Evolutionary conservation across 1,140 invertebrate genomes (phyloP).

Genomic region (Colletes gigas): DNA sequence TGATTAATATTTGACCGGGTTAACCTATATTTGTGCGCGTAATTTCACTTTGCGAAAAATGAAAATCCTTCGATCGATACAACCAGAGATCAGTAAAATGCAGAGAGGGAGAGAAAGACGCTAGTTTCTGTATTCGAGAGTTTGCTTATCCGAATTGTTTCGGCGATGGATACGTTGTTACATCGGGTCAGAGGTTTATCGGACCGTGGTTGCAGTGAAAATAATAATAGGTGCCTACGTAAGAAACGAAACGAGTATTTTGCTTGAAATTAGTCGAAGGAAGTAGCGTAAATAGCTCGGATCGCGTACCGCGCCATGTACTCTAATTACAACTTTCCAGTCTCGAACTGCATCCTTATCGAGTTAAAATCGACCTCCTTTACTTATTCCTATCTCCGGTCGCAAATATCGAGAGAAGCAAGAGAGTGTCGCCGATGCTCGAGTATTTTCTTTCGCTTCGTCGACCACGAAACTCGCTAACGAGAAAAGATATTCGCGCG

Average conservation of each 20-base stretch:
- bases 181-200: too few relatives aligned
- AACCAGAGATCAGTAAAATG: too few relatives aligned
- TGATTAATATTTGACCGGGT: too few relatives aligned
- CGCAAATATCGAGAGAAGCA: neutral
- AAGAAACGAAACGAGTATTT: neutral
- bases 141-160: too few relatives aligned
- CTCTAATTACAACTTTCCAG: neutral
- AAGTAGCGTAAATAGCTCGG: neutral
- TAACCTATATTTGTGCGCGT: too few relatives aligned
- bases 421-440: neutral
- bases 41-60: too few relatives aligned
- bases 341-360: neutral
- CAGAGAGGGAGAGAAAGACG: too few relatives aligned
- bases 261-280: neutral
- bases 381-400: neutral
- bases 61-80: too few relatives aligned
- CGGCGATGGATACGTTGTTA: too few relatives aligned
- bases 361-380: neutral
- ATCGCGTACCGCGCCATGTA: neutral
- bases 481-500: neutral
- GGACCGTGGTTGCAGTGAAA: too few relatives aligned
- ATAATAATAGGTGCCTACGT: too few relatives aligned
- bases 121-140: too few relatives aligned
- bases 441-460: neutral
- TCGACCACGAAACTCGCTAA: neutral